Evolutionary conservation across 37 sponge, comb jelly and placozoan species (phyloP), one percentile per base, ranked within the genome.

Genomic region (Hormiphora californensis): DNA sequence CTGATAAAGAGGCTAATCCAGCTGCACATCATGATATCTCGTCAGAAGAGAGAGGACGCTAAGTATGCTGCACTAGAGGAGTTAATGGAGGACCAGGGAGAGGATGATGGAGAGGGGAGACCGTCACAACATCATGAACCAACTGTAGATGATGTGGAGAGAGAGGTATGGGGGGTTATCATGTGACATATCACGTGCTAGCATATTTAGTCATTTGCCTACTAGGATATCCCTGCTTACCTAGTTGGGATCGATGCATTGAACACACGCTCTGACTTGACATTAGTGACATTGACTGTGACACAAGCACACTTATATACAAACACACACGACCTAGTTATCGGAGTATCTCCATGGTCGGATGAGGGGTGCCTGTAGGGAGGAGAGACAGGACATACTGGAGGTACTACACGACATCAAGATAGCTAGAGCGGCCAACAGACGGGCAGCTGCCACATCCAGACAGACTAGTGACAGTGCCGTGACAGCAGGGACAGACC

Each of bases 1-100:
- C 67, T 65, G 67, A 65, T 65, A 65, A 65, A 65, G 37, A 3
- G 67, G 67, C 37, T 65, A 4, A 65, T 65, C 67, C 67, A 65
- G 67, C 67, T 65, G 33, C 67, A 65, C 67, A 65, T 65, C 33
- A 65, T 65, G 67, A 65, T 32, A 25, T 65, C 67, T 7, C 35
- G 67, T 15, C 67, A 65, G 28, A 65, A 65, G 28, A 25, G 67
- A 65, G 67, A 65, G 37, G 67, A 65, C 67, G 67, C 67, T 28
- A 65, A 28, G 67, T 36, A 36, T 17, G 67, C 37, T 3, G 67
- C 37, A 3, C 34, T 65, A 19, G 9, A 36, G 21, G 67, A 65
- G 37, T 35, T 36, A 17, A 38, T 36, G 17, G 67, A 33, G 37
- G 67, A 65, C 38, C 15, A 34, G 8, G 67, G 35, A 38, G 61